Conservation (phyloP, 92 coral and sea anemone species). For the Actinernus sp. region DNA sequence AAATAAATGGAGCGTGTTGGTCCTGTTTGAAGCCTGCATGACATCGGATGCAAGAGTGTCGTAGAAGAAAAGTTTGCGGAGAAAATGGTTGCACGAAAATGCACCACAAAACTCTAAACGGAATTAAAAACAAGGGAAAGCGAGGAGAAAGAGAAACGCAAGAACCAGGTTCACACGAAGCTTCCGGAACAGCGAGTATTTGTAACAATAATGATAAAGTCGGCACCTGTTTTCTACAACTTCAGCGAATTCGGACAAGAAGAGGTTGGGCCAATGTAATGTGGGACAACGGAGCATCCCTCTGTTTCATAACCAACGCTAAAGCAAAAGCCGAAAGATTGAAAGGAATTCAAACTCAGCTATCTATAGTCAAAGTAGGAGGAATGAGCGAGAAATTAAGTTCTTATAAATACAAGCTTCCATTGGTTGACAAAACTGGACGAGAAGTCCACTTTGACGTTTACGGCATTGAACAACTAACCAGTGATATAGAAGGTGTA, state of each 20-base stretch:
- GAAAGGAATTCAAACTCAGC: background rate
- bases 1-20: conserved; percentile 65
- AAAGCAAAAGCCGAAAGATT: conserved; percentile 29
- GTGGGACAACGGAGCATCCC: conserved; percentile 49
- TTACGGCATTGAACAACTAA: conserved; percentile 43
- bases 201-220: conserved; percentile 23
- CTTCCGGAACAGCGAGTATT: conserved; percentile 7
- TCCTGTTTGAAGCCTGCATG: conserved; percentile 59
- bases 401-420: conserved; percentile 29
- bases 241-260: conserved; percentile 29
- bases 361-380: conserved; percentile 52
- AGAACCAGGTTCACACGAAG: background rate
- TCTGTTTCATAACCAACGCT: conserved; percentile 32
- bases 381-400: conserved; percentile 32
- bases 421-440: conserved; percentile 37
- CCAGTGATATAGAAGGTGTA: conserved; percentile 36
- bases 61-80: conserved; percentile 21
- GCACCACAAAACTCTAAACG: conserved; percentile 37
- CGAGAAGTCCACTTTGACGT: conserved; percentile 25
- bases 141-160: background rate
- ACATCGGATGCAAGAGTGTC: conserved; percentile 43
- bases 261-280: conserved; percentile 29
- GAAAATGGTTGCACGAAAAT: conserved; percentile 21
- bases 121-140: background rate
- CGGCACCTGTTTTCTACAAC: conserved; percentile 40